A percentile compares a stretch with the other conserved stretches of the same genome.
phyloP scores from a whole-genome alignment of 2,113 vertebrate species.

The Pygoscelis antarcticus region DNA sequence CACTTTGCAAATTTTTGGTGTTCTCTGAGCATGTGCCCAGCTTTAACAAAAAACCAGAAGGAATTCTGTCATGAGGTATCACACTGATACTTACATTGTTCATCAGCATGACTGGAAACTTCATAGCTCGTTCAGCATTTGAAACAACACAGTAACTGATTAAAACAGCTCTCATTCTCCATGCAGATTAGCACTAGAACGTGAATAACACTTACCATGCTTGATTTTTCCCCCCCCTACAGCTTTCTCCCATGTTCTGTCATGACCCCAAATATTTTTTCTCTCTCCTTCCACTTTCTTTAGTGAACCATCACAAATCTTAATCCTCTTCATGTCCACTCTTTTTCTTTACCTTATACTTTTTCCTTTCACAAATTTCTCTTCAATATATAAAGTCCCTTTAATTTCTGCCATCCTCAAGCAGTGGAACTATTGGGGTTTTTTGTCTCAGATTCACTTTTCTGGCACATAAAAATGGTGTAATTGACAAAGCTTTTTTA shows the following conservation, averaged over 20 bases:
- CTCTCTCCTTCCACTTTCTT: background rate
- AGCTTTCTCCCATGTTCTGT: background rate
- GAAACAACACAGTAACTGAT: background rate
- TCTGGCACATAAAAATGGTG: background rate
- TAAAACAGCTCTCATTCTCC: background rate
- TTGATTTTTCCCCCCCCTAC: background rate
- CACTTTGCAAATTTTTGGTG: background rate
- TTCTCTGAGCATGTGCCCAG: background rate
- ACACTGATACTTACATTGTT: background rate
- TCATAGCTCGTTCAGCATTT: background rate
- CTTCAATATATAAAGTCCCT: background rate
- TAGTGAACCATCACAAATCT: background rate
- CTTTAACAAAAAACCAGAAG: background rate
- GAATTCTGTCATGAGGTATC: background rate
- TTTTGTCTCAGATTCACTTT: background rate
- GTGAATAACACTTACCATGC: background rate
- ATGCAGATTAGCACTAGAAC: background rate
- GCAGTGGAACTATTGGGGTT: background rate
- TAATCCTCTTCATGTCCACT: background rate
- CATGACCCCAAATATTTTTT: background rate
- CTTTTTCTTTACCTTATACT: background rate
- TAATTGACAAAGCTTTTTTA: background rate
- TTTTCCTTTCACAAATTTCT: background rate
- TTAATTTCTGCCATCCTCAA: background rate
- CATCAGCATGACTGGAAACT: background rate